A percentile compares a stretch with the other conserved stretches of the same genome.
Evolutionary conservation across 2,797 vertebrate species (phyloP).

Genomic region (Neoniphon sammara): DNA sequence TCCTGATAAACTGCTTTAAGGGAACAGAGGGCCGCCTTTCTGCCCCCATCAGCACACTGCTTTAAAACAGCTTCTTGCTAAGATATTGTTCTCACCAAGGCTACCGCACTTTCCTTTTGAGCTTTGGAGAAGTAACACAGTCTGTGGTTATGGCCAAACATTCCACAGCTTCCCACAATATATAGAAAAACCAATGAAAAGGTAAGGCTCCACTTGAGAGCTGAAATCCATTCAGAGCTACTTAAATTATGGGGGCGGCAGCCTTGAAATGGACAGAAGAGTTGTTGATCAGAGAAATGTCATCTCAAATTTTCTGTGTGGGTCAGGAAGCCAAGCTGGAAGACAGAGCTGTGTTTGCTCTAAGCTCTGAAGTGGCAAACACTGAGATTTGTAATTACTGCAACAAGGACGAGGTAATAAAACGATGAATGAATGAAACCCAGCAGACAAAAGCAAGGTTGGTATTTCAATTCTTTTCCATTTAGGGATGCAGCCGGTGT

Average conservation of each 20-base stretch:
- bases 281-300: conserved; percentile 41
- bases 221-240: conserved; percentile 60
- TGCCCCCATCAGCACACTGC: background rate
- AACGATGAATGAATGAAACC: too few relatives aligned
- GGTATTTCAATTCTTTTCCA: background rate
- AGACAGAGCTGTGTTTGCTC: background rate
- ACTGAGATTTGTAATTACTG: background rate
- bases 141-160: conserved; percentile 48
- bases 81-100: conserved; percentile 6
- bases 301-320: background rate
- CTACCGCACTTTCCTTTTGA: background rate
- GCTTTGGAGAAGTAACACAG: conserved; percentile 9
- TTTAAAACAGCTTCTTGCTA: conserved; percentile 32
- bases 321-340: background rate
- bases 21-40: background rate
- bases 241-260: conserved; percentile 47
- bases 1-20: conserved; percentile 11
- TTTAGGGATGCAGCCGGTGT: background rate
- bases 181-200: conserved; percentile 45
- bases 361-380: conserved; percentile 5
- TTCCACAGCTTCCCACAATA: conserved; percentile 35
- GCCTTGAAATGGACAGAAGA: conserved; percentile 43
- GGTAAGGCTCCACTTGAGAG: conserved; percentile 46
- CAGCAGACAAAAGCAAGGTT: background rate
- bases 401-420: background rate